Base-by-base conservation (phyloP, 2,797 vertebrate genomes). In the Cyclopterus lumpus region DNA sequence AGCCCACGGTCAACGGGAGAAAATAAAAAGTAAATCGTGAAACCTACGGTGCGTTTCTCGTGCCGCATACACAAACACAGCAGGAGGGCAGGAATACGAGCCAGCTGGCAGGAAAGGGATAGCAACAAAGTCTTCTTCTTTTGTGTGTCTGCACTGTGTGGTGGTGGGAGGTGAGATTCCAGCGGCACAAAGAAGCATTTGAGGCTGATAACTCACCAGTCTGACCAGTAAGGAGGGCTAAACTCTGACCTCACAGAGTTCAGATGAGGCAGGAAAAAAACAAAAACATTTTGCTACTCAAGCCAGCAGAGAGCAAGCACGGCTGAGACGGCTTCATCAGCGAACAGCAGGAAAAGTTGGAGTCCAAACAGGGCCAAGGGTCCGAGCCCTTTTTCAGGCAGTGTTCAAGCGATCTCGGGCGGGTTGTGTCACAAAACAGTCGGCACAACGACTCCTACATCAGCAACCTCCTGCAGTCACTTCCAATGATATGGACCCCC, bases 271-370 rank as follows among this genome's bases (percentile, higher is more conserved):
- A 44, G 30, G 34, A 34, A 34, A 15, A 15, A 40, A 40, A 15
- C 8, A 40, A 14, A 40, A 40, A 40, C 79, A 67, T 76, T 90
- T 92, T 93, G 93, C 93, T 94, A 92, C 93, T 94, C 91, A 90
- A 93, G 92, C 93, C 93, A 94, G 94, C 93, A 93, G 93, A 93
- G 93, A 88, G 92, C 93, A 90, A 92, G 86, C 86, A 73, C 46
- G 80, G 80, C 67, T 62, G 77, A 82, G 71, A 72, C 16, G 72
- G 70, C 75, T 55, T 34, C 32, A 58, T 76, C 69, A 75, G 87
- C 83, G 69, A 59, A 64, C 85, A 82, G 85, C 86, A 77, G 81
- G 81, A 88, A 87, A 82, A 83, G 89, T 89, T 84, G 36, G 62
- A 80, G 59, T 72, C 80, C 73, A 51, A 76, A 62, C 60, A 28